Conservation (phyloP, 2,113 vertebrate species). For the Neogobius melanostomus region DNA sequence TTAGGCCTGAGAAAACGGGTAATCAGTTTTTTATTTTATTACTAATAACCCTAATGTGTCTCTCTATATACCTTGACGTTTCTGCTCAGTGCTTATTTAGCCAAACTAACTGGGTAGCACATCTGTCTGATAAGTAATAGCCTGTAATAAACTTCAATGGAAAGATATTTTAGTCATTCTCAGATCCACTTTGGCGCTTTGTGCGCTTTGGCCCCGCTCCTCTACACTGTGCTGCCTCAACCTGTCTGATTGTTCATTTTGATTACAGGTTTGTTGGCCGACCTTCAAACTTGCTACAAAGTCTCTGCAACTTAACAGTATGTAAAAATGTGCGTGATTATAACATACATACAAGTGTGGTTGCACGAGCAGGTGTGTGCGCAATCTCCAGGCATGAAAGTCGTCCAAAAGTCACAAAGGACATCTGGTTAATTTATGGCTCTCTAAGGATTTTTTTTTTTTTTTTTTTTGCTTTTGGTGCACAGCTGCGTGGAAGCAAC, state of each 20-base stretch:
- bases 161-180: conserved; percentile 47
- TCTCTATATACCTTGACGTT: not conserved
- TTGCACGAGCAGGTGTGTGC: conserved; percentile 2
- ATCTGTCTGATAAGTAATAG: conserved; percentile 39
- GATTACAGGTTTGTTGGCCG: conserved; percentile 49
- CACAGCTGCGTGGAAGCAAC: conserved; percentile 62
- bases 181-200: conserved; percentile 29
- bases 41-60: not conserved
- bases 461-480: conserved; percentile 28
- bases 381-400: conserved; percentile 26
- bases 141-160: conserved; percentile 41
- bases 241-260: conserved; percentile 63
- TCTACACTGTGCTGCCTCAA: conserved; percentile 41
- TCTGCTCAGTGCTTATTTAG: not conserved
- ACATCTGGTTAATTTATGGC: conserved; percentile 55
- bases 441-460: conserved; percentile 49
- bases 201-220: conserved; percentile 13
- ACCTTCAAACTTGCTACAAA: conserved; percentile 28
- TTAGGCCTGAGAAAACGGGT: no score
- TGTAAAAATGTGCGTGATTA: not conserved
- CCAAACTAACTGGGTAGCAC: not conserved
- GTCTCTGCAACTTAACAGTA: conserved; percentile 3
- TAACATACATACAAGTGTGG: conserved; percentile 2
- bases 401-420: conserved; percentile 40
- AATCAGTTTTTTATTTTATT: no score